Evolutionary conservation across 2,888 invertebrate genomes (phyloP).

Genomic region (Limnephilus marmoratus): DNA sequence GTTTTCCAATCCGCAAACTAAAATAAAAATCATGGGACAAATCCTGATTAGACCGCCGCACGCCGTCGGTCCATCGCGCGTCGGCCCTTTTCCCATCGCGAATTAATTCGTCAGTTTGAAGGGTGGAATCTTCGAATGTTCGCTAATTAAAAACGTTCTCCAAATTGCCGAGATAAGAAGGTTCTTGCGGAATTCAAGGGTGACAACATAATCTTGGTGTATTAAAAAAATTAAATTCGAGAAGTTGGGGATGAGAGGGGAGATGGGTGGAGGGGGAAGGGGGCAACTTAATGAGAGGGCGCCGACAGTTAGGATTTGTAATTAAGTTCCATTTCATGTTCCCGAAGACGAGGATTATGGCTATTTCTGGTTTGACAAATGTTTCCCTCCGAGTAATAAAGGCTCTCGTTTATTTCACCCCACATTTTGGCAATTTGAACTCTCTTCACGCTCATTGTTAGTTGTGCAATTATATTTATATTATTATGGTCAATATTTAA

Average conservation of each 20-base stretch:
- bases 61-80: neutral
- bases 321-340: constrained; percentile 59
- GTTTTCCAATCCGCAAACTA: neutral
- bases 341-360: constrained; percentile 55
- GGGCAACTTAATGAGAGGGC: constrained; percentile 57
- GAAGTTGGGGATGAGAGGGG: neutral
- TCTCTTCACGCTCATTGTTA: neutral
- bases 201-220: constrained; percentile 64
- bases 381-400: constrained; percentile 46
- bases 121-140: constrained; percentile 60
- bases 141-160: constrained; percentile 63
- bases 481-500: too few relatives aligned
- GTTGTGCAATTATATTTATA: neutral
- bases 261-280: neutral
- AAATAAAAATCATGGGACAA: neutral
- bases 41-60: neutral
- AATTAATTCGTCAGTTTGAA: constrained; percentile 49
- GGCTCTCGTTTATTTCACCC: constrained; percentile 33
- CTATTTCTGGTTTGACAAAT: constrained; percentile 52
- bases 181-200: constrained; percentile 45
- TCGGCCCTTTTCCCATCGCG: constrained; percentile 20
- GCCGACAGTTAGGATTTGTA: constrained; percentile 57
- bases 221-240: constrained; percentile 63
- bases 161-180: constrained; percentile 62
- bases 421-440: neutral